Evolutionary conservation across 2,797 vertebrate species (phyloP).

Genomic region (Microhierax caerulescens): DNA sequence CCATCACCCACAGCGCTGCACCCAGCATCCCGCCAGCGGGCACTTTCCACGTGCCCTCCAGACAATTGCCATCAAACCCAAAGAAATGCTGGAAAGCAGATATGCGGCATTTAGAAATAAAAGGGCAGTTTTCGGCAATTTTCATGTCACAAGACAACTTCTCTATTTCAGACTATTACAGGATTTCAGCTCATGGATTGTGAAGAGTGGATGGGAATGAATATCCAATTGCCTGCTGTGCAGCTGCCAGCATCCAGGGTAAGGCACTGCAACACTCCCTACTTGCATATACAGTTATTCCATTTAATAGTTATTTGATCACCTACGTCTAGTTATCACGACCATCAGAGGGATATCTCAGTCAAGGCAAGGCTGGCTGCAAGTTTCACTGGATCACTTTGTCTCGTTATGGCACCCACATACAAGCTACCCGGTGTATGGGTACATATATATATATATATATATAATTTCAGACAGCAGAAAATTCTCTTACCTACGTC

Average conservation of each 20-base stretch:
- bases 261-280: neutral
- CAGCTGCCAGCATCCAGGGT: neutral
- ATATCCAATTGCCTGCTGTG: neutral
- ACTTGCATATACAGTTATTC: neutral
- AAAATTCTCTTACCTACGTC: neutral
- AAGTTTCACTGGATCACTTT: neutral
- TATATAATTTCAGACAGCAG: neutral
- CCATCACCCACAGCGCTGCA: neutral
- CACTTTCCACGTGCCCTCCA: rapidly evolving
- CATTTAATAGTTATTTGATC: neutral
- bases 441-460: too few species aligned
- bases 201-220: neutral
- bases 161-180: neutral
- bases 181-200: neutral
- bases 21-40: too few species aligned
- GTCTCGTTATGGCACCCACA: neutral
- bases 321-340: neutral
- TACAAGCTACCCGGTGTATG: neutral
- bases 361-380: neutral
- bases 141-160: neutral
- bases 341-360: neutral
- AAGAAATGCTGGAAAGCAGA: neutral
- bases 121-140: neutral
- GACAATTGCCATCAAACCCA: neutral
- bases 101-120: neutral